These are phyloP conservation scores for Sebastes kiyomatsui DNA, from an alignment of 2,797 vertebrate species.

Conservation along the genomic window DNA sequence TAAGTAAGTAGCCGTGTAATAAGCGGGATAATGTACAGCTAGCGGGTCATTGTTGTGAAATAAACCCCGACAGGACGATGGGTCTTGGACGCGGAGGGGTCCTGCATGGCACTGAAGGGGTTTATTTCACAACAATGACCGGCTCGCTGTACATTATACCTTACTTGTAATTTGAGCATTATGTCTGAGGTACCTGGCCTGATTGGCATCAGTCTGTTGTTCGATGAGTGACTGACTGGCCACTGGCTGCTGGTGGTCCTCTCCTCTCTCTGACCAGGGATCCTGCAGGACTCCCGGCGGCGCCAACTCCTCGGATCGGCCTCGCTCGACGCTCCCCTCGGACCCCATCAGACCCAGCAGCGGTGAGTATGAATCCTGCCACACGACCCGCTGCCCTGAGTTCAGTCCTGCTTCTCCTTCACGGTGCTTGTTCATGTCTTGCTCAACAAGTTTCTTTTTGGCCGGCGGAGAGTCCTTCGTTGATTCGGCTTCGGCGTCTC, in stretches of 20 bases:
- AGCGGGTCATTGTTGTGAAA: too few relatives aligned
- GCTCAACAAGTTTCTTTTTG: conserved; percentile 78
- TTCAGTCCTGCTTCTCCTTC: conserved; percentile 62
- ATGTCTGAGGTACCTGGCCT: conserved; percentile 71
- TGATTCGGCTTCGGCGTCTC: conserved; percentile 43
- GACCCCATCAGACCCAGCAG: conserved; percentile 74
- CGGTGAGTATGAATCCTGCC: conserved; percentile 77
- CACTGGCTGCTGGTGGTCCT: conserved; percentile 74
- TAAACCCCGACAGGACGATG: too few relatives aligned
- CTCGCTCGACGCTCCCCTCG: conserved; percentile 46
- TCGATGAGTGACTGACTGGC: conserved; percentile 77
- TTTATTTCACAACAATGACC: too few relatives aligned
- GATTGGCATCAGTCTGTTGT: conserved; percentile 75
- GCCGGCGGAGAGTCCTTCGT: conserved; percentile 54
- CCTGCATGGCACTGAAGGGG: too few relatives aligned
- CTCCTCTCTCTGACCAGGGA: conserved; percentile 73
- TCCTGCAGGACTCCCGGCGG: conserved; percentile 64
- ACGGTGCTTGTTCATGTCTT: conserved; percentile 67
- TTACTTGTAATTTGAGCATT: background rate
- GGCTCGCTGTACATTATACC: too few relatives aligned
- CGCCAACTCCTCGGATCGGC: conserved; percentile 44
- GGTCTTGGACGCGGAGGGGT: too few relatives aligned
- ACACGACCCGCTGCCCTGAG: conserved; percentile 66
- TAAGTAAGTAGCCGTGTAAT: too few relatives aligned
- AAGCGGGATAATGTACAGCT: too few relatives aligned